A percentile compares a stretch with the other conserved stretches of the same genome.
phyloP scores from a whole-genome alignment of 2,113 vertebrate genomes.

The Coturnix japonica region DNA sequence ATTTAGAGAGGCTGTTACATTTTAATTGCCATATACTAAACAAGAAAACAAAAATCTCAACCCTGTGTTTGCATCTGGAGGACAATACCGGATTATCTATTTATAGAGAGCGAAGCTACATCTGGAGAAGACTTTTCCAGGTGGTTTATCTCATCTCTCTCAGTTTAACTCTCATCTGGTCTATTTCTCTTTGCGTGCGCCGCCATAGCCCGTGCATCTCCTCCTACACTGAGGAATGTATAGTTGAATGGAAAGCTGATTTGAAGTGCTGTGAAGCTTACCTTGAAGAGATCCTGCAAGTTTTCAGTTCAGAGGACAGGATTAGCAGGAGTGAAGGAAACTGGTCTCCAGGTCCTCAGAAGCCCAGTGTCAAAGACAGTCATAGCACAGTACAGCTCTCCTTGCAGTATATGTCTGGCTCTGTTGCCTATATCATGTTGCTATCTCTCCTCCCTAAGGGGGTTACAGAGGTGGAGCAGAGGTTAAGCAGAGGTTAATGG shows the following conservation, averaged over 20 bases:
- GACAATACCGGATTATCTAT: slow-evolving; percentile 25
- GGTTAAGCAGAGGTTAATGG: slow-evolving; percentile 48
- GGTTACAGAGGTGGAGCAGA: slow-evolving; percentile 1
- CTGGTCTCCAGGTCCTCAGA: background rate
- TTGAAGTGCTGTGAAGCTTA: background rate
- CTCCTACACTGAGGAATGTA: background rate
- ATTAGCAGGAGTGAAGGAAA: background rate
- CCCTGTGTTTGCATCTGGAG: slow-evolving; percentile 27
- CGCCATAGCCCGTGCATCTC: background rate
- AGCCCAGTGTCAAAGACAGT: background rate
- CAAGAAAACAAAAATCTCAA: slow-evolving; percentile 6
- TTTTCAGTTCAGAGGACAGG: background rate
- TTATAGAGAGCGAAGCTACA: background rate
- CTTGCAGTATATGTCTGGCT: background rate
- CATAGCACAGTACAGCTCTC: accelerated
- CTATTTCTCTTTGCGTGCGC: background rate
- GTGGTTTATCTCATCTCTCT: slow-evolving; percentile 17
- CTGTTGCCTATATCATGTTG: accelerated
- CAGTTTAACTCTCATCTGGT: background rate
- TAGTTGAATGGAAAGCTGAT: background rate
- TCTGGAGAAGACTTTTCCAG: slow-evolving; percentile 39
- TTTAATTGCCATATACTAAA: slow-evolving; percentile 60
- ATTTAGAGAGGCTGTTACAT: slow-evolving; percentile 41
- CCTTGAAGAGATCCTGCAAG: background rate
- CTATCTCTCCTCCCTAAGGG: background rate